Evolutionary conservation across 2,797 vertebrate genomes (phyloP).

Genomic region (Ceryle rudis): DNA sequence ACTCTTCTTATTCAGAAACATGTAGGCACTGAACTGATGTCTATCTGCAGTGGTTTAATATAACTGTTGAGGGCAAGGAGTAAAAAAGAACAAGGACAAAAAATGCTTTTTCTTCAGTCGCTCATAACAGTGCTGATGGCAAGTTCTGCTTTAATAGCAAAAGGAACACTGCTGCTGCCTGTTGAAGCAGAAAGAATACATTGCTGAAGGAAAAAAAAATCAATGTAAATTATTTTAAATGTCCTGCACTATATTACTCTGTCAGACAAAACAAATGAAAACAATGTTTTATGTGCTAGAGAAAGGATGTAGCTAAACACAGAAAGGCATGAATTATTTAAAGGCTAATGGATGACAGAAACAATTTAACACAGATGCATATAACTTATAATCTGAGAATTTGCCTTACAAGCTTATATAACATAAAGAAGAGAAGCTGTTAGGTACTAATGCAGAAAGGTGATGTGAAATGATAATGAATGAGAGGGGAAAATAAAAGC

Average conservation of each 20-base stretch:
- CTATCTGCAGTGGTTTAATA: background rate
- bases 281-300: background rate
- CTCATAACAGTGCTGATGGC: background rate
- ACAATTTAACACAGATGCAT: background rate
- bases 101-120: background rate
- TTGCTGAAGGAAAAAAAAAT: constrained; percentile 9
- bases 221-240: constrained; percentile 45
- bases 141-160: constrained; percentile 28
- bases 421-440: background rate
- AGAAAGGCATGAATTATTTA: constrained; percentile 30
- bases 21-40: background rate
- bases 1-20: constrained; percentile 2
- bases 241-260: background rate
- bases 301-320: constrained; percentile 7
- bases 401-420: background rate
- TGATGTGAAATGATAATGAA: background rate
- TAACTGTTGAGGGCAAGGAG: background rate
- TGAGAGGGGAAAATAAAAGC: background rate
- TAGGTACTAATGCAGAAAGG: background rate
- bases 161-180: background rate
- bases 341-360: constrained; percentile 4
- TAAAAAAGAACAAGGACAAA: background rate
- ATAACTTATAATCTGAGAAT: constrained; percentile 31
- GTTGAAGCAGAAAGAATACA: constrained; percentile 39
- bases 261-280: constrained; percentile 18